Percentiles rank a stretch among this genome's conserved stretches.
These are phyloP conservation scores for Hydra vulgaris DNA, from an alignment of 30 jellyfish, hydroid and myxozoan species.

Conservation along the genomic window DNA sequence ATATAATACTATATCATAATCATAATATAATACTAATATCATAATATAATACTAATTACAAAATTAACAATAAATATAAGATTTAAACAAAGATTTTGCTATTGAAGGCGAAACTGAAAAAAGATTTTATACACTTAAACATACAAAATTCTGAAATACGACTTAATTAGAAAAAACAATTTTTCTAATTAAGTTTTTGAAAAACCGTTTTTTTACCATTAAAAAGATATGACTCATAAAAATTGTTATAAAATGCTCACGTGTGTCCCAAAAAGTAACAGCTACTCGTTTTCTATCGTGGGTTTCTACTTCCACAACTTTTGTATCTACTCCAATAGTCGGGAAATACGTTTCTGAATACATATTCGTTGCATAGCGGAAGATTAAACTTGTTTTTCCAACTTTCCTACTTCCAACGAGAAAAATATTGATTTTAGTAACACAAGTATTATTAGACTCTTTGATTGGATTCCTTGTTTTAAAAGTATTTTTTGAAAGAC, in stretches of 20 bases:
- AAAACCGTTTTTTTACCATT: too few relatives aligned
- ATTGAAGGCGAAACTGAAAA: too few relatives aligned
- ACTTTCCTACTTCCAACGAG: constrained; percentile 13
- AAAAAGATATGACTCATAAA: too few relatives aligned
- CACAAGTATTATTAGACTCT: not conserved
- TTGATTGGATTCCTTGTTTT: not conserved
- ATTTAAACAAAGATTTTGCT: too few relatives aligned
- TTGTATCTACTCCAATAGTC: constrained; percentile 5
- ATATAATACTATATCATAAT: too few relatives aligned
- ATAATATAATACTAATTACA: too few relatives aligned
- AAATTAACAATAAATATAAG: too few relatives aligned
- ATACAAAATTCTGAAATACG: too few relatives aligned
- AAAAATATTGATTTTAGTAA: not conserved
- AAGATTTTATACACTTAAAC: too few relatives aligned
- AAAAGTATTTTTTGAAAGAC: not conserved
- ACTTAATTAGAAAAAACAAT: too few relatives aligned
- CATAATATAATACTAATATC: too few relatives aligned
- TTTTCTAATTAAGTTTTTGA: too few relatives aligned
- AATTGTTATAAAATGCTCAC: constrained; percentile 1
- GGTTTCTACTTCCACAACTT: not conserved
- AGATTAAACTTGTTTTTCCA: constrained; percentile 19
- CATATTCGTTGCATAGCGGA: constrained; percentile 2
- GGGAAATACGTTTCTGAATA: constrained; percentile 11
- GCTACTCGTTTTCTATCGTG: constrained; percentile 1
- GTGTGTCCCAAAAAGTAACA: constrained; percentile 27